Conservation (phyloP, 2,888 invertebrate genomes). For the Drosophila pullipes region DNA sequence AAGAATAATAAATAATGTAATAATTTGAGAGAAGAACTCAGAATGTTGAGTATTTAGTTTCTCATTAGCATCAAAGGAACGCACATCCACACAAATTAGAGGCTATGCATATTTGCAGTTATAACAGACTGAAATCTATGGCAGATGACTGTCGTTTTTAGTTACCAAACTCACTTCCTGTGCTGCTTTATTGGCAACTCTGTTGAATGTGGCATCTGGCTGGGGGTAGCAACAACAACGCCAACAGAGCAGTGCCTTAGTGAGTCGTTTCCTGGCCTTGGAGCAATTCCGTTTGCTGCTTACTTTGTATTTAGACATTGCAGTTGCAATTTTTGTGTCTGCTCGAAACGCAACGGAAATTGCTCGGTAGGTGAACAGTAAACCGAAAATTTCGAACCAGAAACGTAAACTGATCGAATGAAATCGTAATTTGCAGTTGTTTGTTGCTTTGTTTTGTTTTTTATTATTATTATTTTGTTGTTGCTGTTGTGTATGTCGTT, state of each 20-base stretch:
- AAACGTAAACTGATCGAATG: conserved; percentile 57
- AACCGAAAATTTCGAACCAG: conserved; percentile 47
- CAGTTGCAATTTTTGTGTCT: conserved; percentile 48
- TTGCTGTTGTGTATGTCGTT: conserved; percentile 49
- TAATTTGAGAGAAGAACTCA: too few species aligned
- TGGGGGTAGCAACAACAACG: conserved; percentile 18
- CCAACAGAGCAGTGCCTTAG: conserved; percentile 46
- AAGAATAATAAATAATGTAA: background rate
- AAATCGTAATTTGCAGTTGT: conserved; percentile 58
- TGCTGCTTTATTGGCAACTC: conserved; percentile 18
- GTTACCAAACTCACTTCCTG: conserved; percentile 27
- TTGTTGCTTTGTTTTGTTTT: conserved; percentile 12
- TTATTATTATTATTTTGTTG: conserved; percentile 25
- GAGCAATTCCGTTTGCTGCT: conserved; percentile 70
- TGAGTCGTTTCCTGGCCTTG: conserved; percentile 22
- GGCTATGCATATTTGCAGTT: conserved; percentile 17
- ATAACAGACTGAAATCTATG: background rate
- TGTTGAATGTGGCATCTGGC: conserved; percentile 22
- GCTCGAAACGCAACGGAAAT: conserved; percentile 72
- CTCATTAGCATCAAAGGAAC: conserved; percentile 5
- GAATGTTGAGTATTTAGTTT: background rate
- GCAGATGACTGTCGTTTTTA: conserved; percentile 23
- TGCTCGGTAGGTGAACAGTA: conserved; percentile 53
- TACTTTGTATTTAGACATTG: conserved; percentile 78
- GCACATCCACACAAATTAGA: conserved; percentile 12